These are phyloP conservation scores for Irena cyanogastra DNA, from an alignment of 2,113 vertebrate species.

Conservation along the genomic window DNA sequence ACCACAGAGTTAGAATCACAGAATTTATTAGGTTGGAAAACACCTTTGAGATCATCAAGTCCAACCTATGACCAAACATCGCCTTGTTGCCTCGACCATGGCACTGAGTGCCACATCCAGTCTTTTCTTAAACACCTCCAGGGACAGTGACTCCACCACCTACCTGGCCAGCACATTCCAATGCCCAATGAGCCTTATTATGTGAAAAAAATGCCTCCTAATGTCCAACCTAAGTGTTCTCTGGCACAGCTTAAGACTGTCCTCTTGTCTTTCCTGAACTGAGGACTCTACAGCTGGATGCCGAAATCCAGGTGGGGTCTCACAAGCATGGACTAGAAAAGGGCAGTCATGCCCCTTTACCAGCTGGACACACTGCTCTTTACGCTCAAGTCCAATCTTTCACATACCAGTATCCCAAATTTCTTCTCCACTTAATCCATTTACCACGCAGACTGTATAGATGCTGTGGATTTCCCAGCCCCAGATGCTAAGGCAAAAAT, in stretches of 20 bases:
- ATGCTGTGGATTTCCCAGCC: not conserved
- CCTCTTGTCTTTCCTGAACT: not conserved
- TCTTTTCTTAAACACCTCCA: not conserved
- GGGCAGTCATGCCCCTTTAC: not conserved
- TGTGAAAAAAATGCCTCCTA: not conserved
- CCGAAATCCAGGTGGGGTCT: not conserved
- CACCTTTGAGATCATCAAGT: not conserved
- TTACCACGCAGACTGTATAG: not conserved
- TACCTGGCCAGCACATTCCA: not conserved
- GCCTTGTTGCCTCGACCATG: fast-evolving
- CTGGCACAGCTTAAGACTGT: not conserved
- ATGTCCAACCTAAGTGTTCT: not conserved
- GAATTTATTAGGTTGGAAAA: not conserved
- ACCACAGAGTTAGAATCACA: not conserved
- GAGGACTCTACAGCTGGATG: not conserved
- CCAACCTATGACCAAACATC: not conserved
- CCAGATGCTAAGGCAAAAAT: not conserved
- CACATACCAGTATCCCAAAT: not conserved
- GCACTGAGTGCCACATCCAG: not conserved
- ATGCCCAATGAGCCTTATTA: not conserved
- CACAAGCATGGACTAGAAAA: not conserved
- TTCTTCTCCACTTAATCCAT: not conserved
- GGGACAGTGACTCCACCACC: not conserved
- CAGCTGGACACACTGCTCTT: not conserved
- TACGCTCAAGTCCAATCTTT: not conserved